These are phyloP conservation scores for Cotesia glomerata DNA, from an alignment of 1,140 invertebrate genomes.

Conservation along the genomic window DNA sequence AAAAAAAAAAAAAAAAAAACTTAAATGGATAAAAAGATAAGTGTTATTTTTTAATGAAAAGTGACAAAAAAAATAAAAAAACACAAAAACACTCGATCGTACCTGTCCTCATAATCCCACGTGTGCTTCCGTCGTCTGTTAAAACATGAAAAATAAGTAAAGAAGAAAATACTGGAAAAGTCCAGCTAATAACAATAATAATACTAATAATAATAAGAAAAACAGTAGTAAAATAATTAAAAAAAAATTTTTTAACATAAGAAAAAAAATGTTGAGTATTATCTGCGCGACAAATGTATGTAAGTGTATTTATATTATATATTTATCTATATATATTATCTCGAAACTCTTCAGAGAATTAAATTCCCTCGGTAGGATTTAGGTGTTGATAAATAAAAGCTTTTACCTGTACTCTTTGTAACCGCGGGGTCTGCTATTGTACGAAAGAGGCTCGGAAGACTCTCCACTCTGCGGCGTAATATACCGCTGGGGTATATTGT, in stretches of 20 bases:
- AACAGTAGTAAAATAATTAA: neutral
- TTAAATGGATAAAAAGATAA: too few relatives aligned
- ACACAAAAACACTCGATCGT: conserved; percentile 47
- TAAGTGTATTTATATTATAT: neutral
- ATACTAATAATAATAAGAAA: neutral
- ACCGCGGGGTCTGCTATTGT: conserved; percentile 84
- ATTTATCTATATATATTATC: neutral
- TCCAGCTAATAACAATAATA: neutral
- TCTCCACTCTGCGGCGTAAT: conserved; percentile 57
- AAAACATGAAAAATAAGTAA: conserved; percentile 32
- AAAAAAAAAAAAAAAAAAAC: too few relatives aligned
- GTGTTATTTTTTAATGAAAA: neutral
- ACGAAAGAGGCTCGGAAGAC: conserved; percentile 83
- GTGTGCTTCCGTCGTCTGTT: conserved; percentile 67
- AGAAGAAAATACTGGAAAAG: conserved; percentile 43
- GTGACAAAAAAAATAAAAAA: conserved; percentile 26
- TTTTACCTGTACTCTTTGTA: conserved; percentile 65
- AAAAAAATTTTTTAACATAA: neutral
- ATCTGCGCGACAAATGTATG: neutral
- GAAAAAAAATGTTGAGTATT: neutral
- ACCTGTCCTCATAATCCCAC: conserved; percentile 71
- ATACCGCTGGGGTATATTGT: conserved; percentile 63
- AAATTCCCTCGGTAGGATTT: too few relatives aligned
- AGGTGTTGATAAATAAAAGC: neutral
- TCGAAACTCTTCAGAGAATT: too few relatives aligned